phyloP scores from a whole-genome alignment of 2,888 invertebrate genomes.

The Xylocampa areola region DNA sequence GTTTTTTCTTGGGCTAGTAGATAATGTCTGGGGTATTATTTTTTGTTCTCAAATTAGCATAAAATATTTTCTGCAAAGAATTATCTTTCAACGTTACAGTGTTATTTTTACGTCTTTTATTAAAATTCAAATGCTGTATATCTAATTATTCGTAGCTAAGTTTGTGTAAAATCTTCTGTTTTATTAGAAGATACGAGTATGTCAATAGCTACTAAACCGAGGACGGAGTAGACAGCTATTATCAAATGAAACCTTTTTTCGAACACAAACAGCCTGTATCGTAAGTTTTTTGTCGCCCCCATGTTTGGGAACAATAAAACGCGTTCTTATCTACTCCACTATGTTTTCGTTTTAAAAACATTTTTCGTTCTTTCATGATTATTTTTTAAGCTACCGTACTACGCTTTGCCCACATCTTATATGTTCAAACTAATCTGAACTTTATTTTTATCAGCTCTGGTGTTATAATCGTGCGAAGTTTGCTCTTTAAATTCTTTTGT shows the following conservation, averaged over 20 bases:
- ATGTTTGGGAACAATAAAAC: slow-evolving; percentile 80
- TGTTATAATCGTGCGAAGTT: slow-evolving; percentile 7
- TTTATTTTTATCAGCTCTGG: slow-evolving; percentile 22
- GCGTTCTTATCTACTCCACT: slow-evolving; percentile 78
- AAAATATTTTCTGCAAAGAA: slow-evolving; percentile 17
- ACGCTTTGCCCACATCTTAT: slow-evolving; percentile 70
- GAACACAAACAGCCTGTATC: slow-evolving; percentile 57
- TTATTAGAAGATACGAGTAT: slow-evolving; percentile 3
- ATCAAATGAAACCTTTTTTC: slow-evolving; percentile 28
- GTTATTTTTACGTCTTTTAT: slow-evolving; percentile 19
- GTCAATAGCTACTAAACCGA: slow-evolving; percentile 4
- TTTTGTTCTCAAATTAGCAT: slow-evolving; percentile 33
- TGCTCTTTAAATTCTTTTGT: slow-evolving; percentile 53
- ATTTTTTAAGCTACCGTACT: slow-evolving; percentile 69
- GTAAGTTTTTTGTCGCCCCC: slow-evolving; percentile 74
- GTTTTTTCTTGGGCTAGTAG: slow-evolving; percentile 23
- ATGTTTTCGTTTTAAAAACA: slow-evolving; percentile 82
- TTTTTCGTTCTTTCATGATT: slow-evolving; percentile 74
- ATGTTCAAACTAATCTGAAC: slow-evolving; percentile 29
- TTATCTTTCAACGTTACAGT: slow-evolving; percentile 21
- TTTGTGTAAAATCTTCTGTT: not conserved
- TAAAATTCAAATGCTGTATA: slow-evolving; percentile 23
- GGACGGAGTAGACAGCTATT: slow-evolving; percentile 25
- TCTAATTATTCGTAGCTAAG: too few relatives aligned
- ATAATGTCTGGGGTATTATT: slow-evolving; percentile 18